These are phyloP conservation scores for Copidosoma floridanum DNA, from an alignment of 1,140 invertebrate species.

Conservation along the genomic window DNA sequence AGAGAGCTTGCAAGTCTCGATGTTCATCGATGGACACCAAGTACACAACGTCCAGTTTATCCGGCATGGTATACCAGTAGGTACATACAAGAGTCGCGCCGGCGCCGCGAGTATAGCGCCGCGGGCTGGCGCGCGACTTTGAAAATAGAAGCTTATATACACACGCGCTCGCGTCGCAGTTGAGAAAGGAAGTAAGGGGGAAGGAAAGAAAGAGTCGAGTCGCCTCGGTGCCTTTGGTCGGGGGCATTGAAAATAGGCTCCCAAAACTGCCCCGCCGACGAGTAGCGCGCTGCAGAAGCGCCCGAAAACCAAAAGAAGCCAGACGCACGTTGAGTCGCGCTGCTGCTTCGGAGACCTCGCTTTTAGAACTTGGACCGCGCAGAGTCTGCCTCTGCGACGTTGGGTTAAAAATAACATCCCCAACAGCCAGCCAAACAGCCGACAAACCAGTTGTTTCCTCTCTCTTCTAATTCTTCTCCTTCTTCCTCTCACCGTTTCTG, in stretches of 20 bases:
- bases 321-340: no score
- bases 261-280: constrained; percentile 39
- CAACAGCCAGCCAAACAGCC: constrained; percentile 31
- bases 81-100: no score
- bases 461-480: background rate
- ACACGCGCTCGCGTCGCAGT: no score
- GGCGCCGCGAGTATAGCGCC: background rate
- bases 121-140: constrained; percentile 32
- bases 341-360: constrained; percentile 34
- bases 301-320: no score
- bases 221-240: no score
- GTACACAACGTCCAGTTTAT: background rate
- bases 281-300: constrained; percentile 35
- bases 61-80: no score
- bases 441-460: constrained; percentile 36
- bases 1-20: no score
- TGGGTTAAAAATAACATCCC: constrained; percentile 57
- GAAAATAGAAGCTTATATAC: constrained; percentile 50
- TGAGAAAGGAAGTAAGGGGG: no score
- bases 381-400: constrained; percentile 47
- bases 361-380: constrained; percentile 55
- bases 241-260: constrained; percentile 49
- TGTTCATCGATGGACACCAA: no score
- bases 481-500: background rate
- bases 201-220: no score